Percentiles rank a stretch among this genome's conserved stretches.
These are phyloP conservation scores for Xiphydria camelus DNA, from an alignment of 2,888 invertebrate genomes.

Conservation along the genomic window DNA sequence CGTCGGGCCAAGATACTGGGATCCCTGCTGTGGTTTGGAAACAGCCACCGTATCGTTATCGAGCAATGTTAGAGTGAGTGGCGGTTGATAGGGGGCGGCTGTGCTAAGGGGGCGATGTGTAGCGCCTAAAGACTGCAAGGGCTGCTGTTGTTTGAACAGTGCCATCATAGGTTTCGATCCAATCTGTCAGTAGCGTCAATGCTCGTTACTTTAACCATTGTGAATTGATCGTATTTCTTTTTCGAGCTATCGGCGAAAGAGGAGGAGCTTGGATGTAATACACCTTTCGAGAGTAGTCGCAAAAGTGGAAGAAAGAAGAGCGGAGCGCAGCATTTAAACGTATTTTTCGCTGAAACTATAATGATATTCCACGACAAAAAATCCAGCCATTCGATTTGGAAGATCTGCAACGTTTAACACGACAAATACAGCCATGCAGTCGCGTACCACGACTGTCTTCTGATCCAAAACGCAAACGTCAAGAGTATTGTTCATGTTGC, in stretches of 20 bases:
- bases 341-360: no score
- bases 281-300: no score
- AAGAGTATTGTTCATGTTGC: no score
- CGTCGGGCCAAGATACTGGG: conserved; percentile 46
- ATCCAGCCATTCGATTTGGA: no score
- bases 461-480: no score
- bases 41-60: conserved; percentile 53
- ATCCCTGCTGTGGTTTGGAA: conserved; percentile 52
- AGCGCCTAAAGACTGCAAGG: conserved; percentile 49
- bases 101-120: conserved; percentile 48
- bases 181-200: conserved; percentile 50
- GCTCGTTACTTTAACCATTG: conserved; percentile 18
- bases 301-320: no score
- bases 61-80: conserved; percentile 50
- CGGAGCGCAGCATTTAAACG: no score
- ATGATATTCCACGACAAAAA: no score
- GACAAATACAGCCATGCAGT: no score
- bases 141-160: conserved; percentile 53
- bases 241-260: not conserved
- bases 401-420: no score
- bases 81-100: conserved; percentile 46
- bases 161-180: conserved; percentile 55
- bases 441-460: no score
- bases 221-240: not conserved
- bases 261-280: no score